Evolutionary conservation across 53 echinoderm and acorn worm genomes (phyloP).

Genomic region (Pentamera pediparva): DNA sequence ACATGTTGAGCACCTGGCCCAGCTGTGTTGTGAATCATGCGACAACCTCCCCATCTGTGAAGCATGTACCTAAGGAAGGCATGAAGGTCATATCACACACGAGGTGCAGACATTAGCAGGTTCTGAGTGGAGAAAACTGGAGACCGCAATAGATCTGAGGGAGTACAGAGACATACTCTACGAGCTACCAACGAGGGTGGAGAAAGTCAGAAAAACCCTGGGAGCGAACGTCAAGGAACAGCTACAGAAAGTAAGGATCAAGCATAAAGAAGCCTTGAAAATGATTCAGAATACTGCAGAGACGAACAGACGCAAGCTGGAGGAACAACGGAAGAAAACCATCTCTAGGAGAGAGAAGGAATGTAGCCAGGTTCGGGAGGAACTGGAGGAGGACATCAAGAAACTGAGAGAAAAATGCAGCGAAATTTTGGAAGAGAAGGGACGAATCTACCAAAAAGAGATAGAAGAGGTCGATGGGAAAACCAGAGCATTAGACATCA

Average conservation of each 20-base stretch:
- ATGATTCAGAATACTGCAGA: background rate
- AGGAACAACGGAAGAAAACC: background rate
- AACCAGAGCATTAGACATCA: background rate
- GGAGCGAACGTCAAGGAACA: background rate
- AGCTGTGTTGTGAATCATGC: background rate
- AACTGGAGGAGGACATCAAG: background rate
- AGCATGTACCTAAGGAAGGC: background rate
- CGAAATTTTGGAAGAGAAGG: background rate
- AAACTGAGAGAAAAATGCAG: background rate
- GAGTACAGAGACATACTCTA: background rate
- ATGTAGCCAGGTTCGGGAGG: background rate
- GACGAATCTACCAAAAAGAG: no score
- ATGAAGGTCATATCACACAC: slow-evolving; percentile 3
- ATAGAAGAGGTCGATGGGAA: background rate
- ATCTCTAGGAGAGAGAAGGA: background rate
- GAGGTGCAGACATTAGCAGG: background rate
- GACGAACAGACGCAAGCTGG: background rate
- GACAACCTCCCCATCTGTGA: background rate
- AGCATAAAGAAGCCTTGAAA: background rate
- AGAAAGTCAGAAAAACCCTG: background rate
- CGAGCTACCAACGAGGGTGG: background rate
- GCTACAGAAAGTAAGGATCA: background rate
- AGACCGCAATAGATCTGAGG: background rate
- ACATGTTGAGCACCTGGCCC: background rate
- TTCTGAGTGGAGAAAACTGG: background rate